A percentile compares a stretch with the other conserved stretches of the same genome.
phyloP scores from a whole-genome alignment of 2,797 vertebrate species.

The Pantherophis alleghaniensis region DNA sequence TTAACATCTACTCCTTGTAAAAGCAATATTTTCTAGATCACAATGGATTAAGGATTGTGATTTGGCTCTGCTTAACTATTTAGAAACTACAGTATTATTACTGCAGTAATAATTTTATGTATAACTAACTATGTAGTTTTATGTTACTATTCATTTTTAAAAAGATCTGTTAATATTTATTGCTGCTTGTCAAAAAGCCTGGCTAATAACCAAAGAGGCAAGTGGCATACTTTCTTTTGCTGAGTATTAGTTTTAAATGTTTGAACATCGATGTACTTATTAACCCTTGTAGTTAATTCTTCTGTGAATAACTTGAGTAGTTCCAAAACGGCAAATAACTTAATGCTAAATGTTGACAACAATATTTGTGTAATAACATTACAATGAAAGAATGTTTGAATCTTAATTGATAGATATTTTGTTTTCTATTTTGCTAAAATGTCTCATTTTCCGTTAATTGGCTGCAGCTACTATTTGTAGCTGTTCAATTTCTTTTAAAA shows the following conservation, averaged over 20 bases:
- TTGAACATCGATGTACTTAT: not conserved
- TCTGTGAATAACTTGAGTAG: not conserved
- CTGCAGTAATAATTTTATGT: not conserved
- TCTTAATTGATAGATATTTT: not conserved
- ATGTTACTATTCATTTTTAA: not conserved
- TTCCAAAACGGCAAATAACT: not conserved
- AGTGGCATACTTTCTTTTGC: not conserved
- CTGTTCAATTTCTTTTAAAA: not conserved
- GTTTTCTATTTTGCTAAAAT: not conserved
- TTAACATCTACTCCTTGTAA: not conserved
- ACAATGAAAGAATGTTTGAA: not conserved
- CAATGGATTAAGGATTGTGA: not conserved
- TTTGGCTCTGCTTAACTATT: not conserved
- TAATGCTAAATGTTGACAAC: not conserved
- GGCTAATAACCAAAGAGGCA: not conserved
- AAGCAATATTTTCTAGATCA: not conserved
- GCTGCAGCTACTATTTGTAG: not conserved
- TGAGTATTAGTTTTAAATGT: not conserved
- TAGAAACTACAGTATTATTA: not conserved
- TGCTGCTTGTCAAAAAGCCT: not conserved
- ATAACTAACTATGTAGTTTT: not conserved
- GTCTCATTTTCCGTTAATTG: not conserved
- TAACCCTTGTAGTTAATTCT: not conserved
- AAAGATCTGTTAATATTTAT: not conserved
- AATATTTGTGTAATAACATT: not conserved